Percentiles rank a stretch among this genome's conserved stretches.
Conservation (phyloP, 1,140 invertebrate species). For the Forficula auricularia region DNA sequence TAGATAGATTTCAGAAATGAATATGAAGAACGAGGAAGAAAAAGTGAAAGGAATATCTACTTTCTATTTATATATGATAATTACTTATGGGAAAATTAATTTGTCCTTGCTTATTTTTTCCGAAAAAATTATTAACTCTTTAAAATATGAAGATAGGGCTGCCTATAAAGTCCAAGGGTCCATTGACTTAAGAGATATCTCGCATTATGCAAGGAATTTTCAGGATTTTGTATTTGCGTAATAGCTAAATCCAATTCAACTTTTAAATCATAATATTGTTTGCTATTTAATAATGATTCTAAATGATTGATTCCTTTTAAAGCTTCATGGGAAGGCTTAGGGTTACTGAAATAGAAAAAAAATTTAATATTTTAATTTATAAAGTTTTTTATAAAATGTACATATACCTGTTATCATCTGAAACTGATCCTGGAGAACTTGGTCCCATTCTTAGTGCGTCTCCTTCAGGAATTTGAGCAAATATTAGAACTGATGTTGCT, state of each 20-base stretch:
- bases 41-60: too few relatives aligned
- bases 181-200: constrained; percentile 17
- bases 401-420: constrained; percentile 16
- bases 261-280: constrained; percentile 28
- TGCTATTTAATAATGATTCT: constrained; percentile 26
- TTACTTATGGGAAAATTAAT: too few relatives aligned
- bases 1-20: too few relatives aligned
- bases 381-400: neutral
- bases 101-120: too few relatives aligned
- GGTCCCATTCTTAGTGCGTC: constrained; percentile 22
- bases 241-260: constrained; percentile 27
- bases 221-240: constrained; percentile 27
- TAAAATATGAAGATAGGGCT: constrained; percentile 27
- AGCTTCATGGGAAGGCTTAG: constrained; percentile 25
- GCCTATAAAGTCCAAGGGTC: constrained; percentile 25
- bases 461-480: constrained; percentile 31
- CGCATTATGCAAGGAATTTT: constrained; percentile 31
- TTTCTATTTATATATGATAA: too few relatives aligned
- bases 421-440: constrained; percentile 22
- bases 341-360: neutral
- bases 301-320: constrained; percentile 27
- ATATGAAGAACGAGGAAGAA: too few relatives aligned
- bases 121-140: constrained; percentile 15
- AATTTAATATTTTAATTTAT: neutral
- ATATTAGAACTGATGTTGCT: constrained; percentile 25